Evolutionary conservation across 2,888 invertebrate genomes (phyloP), one percentile per base, ranked within the genome.

Genomic region (Euplexia lucipara): DNA sequence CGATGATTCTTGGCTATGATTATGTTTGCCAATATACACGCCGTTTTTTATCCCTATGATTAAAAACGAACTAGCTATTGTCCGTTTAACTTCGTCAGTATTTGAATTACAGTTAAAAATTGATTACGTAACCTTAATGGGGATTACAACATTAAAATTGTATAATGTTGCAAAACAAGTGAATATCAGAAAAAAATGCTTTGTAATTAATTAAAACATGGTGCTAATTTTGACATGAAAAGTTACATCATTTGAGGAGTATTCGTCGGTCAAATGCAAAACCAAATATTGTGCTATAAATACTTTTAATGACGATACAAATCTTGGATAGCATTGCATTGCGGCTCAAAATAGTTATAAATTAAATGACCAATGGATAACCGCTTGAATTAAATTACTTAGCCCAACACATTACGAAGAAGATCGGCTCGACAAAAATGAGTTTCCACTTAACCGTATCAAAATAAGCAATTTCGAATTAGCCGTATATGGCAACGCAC

Each of bases 11-110:
- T 75, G 39, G 54, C 48, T 73, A 68, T 71, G 68, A 77, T 79
- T 76, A 74, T 73, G 71, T 83, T 79, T 78, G 74, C 69, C 73
- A 67, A 77, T 77, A n/a, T n/a, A n/a, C n/a, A 71, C 60, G 54
- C 49, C 47, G 66, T 77, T 76, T 69, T 81, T 74, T 75, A 56
- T 64, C 4, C 20, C 5, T 34, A 30, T 34, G 14, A 26, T 70
- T 45, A 47, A 42, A 65, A 71, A 26, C 56, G 49, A 42, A n/a
- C 35, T 34, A 39, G 41, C 48, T 20, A 57, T 79, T 75, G 59
- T 70, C 56, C 47, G 35, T 75, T 82, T 82, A 66, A 61, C 61
- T 51, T 30, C 34, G 59, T 47, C 48, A 64, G 57, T 58, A 49
- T 66, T 67, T 49, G 45, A 54, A 61, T 49, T 58, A 54, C 49